phyloP scores from a whole-genome alignment of 92 coral and sea anemone genomes.

The Muricea muricata region DNA sequence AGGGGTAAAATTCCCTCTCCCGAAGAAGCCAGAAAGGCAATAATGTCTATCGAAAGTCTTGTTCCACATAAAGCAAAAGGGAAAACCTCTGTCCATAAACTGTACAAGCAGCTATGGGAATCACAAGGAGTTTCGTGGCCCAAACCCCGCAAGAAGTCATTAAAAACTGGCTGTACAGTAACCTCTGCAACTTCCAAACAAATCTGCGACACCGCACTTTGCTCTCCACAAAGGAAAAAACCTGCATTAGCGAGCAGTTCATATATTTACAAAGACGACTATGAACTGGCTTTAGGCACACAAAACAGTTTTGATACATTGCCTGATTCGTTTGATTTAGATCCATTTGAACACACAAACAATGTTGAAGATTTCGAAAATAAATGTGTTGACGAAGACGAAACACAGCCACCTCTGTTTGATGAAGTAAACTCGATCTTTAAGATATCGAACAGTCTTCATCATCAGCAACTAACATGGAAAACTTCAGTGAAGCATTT shows the following conservation, averaged over 20 bases:
- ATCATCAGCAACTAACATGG: too few species aligned
- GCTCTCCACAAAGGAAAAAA: neutral
- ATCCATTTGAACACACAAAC: neutral
- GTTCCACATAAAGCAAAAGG: too few species aligned
- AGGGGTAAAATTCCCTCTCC: constrained; percentile 47
- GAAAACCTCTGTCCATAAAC: constrained; percentile 51
- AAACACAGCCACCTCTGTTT: neutral
- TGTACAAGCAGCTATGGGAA: constrained; percentile 53
- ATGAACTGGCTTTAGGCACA: constrained; percentile 41
- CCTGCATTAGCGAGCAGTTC: neutral
- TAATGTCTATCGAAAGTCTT: constrained; percentile 7
- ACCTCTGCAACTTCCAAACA: neutral
- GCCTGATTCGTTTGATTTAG: neutral
- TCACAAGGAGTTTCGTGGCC: constrained; percentile 49
- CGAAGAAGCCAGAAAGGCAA: constrained; percentile 30
- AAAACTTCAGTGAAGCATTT: too few species aligned
- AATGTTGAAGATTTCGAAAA: neutral
- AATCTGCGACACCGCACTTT: neutral
- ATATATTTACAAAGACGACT: constrained; percentile 29
- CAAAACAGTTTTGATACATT: constrained; percentile 47
- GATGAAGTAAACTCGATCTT: too few species aligned
- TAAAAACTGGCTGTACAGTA: neutral
- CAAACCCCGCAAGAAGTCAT: neutral
- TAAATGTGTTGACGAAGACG: too few species aligned
- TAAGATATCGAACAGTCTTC: neutral